These are phyloP conservation scores for Emys orbicularis DNA, from an alignment of 2,797 vertebrate species.

Conservation along the genomic window DNA sequence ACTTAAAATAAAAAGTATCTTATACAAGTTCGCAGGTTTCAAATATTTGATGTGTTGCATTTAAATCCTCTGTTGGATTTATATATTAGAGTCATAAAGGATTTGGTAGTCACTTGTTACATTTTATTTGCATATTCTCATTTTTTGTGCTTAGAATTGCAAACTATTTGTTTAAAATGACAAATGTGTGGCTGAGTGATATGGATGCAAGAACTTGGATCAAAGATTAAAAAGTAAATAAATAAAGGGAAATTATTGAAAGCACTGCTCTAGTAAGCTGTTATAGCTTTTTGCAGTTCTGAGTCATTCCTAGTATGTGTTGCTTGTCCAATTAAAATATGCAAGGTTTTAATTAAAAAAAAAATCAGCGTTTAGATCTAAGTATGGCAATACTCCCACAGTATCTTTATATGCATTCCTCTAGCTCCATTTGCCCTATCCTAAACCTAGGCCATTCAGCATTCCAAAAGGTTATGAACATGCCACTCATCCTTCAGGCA, in stretches of 20 bases:
- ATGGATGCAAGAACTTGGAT: slow-evolving; percentile 9
- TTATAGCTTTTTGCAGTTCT: not conserved
- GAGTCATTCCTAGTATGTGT: not conserved
- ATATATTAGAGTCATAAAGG: not conserved
- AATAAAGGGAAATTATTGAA: not conserved
- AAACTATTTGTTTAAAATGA: slow-evolving; percentile 47
- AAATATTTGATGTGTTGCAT: not conserved
- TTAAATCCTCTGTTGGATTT: not conserved
- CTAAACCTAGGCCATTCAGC: not conserved
- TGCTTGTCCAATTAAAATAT: not conserved
- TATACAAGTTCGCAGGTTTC: not conserved
- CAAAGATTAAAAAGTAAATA: slow-evolving; percentile 30
- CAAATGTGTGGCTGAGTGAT: slow-evolving; percentile 4
- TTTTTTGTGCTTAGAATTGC: slow-evolving; percentile 2
- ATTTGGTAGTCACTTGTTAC: not conserved
- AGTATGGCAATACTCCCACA: not conserved
- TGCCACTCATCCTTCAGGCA: not conserved
- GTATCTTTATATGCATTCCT: not conserved
- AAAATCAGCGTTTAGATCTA: too few species aligned
- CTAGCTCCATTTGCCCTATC: not conserved
- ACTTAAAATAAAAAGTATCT: not conserved
- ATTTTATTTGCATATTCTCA: not conserved
- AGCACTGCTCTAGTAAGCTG: not conserved
- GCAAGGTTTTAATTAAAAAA: not conserved
- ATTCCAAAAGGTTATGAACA: not conserved